Evolutionary conservation across 2,888 invertebrate species (phyloP), one percentile per base, ranked within the genome.

Genomic region (Patella caerulea): DNA sequence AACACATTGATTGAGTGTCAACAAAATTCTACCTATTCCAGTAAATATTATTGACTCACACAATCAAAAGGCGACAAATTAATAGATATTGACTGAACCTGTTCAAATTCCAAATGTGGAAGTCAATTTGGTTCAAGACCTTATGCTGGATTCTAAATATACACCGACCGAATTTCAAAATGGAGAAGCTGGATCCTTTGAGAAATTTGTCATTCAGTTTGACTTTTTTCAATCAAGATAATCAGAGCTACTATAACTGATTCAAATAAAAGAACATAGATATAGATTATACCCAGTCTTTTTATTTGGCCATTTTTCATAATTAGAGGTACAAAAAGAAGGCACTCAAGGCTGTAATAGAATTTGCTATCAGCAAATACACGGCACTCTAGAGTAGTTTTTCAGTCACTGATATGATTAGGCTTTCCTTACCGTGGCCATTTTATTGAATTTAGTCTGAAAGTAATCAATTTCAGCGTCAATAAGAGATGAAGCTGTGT

Each of bases 281-380:
- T 24, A 65, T 65, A 65, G 24, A 65, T 65, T 65, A 19, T 65
- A 65, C 11, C 19, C 65, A 2, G 24, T 24, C 65, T 65, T 65
- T 65, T 65, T 65, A 65, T 65, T 65, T 24, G 65, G 24, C 65
- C 65, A 65, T 65, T 65, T 65, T 65, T 65, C 65, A 65, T 65
- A 65, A 65, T 65, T 65, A 65, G 65, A 65, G 12, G 19, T 65
- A 24, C 19, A 65, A 65, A 65, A 24, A 14, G 24, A 65, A 24
- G 65, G 19, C 19, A 19, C 24, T 65, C 19, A 65, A 24, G 65
- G 24, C 65, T 24, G 19, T 65, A 65, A 65, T 65, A 65, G 65
- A 65, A 65, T 65, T 65, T 65, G 24, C 65, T 14, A 65, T 15
- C 24, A 65, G 65, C 24, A 65, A 65, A 65, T 65, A 65, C 65